Evolutionary conservation across 1,140 invertebrate genomes (phyloP), one percentile per base, ranked within the genome.

Genomic region (Zaprionus lachaisei): DNA sequence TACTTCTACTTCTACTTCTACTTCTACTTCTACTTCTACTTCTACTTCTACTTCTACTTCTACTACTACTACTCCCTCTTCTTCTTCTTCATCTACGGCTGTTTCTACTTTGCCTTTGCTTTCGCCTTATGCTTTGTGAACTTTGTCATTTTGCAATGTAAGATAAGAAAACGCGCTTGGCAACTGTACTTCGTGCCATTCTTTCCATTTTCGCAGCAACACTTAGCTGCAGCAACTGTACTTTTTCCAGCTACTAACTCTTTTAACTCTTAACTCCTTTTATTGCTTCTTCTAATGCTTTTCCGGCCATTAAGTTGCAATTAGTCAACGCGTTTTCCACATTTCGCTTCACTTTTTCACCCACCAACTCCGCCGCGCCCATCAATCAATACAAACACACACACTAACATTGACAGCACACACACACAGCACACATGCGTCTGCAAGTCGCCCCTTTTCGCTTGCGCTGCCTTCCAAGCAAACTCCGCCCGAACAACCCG

Each of bases 321-420:
- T n/a, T 37, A 34, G 31, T 47, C 34, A 17, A 20, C 11, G 11
- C 14, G 55, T 58, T 58, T 47, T 58, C 31, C 6, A 14, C 14
- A 17, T 73, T 65, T 65, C 49, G 5, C 47, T 68, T 54, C 44
- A 54, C 44, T 38, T 62, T 49, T 62, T 15, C 69, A 67, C 56
- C 81, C 81, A 80, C 72, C 72, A 24, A 31, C 38, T 11, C 31
- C 31, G 31, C 22, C 51, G 15, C 38, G 69, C 68, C 69, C 77
- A 79, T 86, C 83, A 86, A 87, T 86, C 83, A 86, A 86, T 86
- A 85, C n/a, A 70, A 11, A 26, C 41, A 20, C 41, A 20, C n/a
- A 47, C 41, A 47, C 31, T 28, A 15, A n/a, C 28, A 31, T 1
- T 7, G 2, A 0, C 6, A 2, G 37, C 49, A 51, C 41, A 65